A percentile compares a stretch with the other conserved stretches of the same genome.
Conservation (phyloP, 2,888 invertebrate genomes). For the Cerceris ruficornis region DNA sequence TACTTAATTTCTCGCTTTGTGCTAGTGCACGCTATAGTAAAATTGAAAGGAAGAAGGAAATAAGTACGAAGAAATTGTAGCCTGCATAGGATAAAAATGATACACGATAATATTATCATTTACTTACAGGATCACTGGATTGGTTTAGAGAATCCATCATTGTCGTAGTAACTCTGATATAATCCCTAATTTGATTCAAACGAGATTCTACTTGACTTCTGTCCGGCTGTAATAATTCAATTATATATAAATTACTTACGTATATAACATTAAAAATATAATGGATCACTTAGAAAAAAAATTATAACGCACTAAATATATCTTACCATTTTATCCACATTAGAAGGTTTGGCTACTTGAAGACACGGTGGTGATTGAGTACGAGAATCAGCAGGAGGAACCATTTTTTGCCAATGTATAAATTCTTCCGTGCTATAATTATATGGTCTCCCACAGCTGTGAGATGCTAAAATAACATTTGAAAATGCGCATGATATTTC, state of each 20-base stretch:
- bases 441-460: constrained; percentile 58
- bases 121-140: constrained; percentile 87
- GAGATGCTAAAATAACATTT: constrained; percentile 56
- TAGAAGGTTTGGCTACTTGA: constrained; percentile 71
- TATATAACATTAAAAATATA: neutral
- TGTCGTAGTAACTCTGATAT: constrained; percentile 87
- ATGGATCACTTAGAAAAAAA: neutral
- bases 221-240: constrained; percentile 82
- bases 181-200: constrained; percentile 88
- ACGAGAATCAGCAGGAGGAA: constrained; percentile 73
- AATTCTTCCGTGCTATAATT: constrained; percentile 70
- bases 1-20: constrained; percentile 85
- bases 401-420: constrained; percentile 75
- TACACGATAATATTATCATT: constrained; percentile 10
- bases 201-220: constrained; percentile 87
- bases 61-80: constrained; percentile 11
- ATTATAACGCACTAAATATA: neutral
- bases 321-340: constrained; percentile 75
- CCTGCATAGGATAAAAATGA: constrained; percentile 4
- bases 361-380: constrained; percentile 72
- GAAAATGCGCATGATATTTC: neutral
- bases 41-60: constrained; percentile 23
- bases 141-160: constrained; percentile 88
- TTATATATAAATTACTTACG: neutral
- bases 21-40: constrained; percentile 75